phyloP scores from a whole-genome alignment of 1,140 invertebrate species.

The Camponotus vicinus region DNA sequence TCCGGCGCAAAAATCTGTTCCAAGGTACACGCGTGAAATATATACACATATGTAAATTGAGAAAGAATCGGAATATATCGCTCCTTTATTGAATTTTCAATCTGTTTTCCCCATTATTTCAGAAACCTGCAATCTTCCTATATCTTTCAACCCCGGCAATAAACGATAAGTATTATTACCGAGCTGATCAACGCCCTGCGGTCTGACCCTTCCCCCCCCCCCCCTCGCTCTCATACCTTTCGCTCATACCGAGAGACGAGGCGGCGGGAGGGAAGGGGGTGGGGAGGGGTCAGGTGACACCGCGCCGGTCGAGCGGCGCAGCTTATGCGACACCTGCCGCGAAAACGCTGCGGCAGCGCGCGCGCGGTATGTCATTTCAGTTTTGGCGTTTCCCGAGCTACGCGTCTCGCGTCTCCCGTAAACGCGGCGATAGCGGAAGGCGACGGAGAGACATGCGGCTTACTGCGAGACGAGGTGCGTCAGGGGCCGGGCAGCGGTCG shows the following conservation, averaged over 20 bases:
- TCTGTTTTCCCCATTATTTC: too few species aligned
- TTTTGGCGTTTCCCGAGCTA: conserved; percentile 64
- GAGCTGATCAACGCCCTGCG: conserved; percentile 2
- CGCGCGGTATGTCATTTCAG: conserved; percentile 75
- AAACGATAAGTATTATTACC: conserved; percentile 23
- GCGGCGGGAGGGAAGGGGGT: not conserved
- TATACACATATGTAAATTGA: too few species aligned
- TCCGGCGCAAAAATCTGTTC: too few species aligned
- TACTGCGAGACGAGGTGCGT: conserved; percentile 65
- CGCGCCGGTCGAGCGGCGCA: conserved; percentile 21
- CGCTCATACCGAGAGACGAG: too few species aligned
- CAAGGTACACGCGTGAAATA: too few species aligned
- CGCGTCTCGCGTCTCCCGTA: conserved; percentile 17
- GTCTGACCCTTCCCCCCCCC: not conserved
- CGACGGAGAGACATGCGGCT: conserved; percentile 68
- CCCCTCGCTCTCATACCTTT: not conserved
- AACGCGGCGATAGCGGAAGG: not conserved
- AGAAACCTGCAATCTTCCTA: too few species aligned
- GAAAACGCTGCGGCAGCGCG: conserved; percentile 68
- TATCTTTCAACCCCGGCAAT: too few species aligned
- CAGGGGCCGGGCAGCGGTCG: conserved; percentile 60
- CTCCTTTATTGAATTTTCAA: too few species aligned
- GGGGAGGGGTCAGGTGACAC: not conserved
- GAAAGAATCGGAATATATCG: too few species aligned
- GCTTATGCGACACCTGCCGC: conserved; percentile 79